These are phyloP conservation scores for Pampusana beccarii DNA, from an alignment of 2,113 vertebrate genomes.

Conservation along the genomic window DNA sequence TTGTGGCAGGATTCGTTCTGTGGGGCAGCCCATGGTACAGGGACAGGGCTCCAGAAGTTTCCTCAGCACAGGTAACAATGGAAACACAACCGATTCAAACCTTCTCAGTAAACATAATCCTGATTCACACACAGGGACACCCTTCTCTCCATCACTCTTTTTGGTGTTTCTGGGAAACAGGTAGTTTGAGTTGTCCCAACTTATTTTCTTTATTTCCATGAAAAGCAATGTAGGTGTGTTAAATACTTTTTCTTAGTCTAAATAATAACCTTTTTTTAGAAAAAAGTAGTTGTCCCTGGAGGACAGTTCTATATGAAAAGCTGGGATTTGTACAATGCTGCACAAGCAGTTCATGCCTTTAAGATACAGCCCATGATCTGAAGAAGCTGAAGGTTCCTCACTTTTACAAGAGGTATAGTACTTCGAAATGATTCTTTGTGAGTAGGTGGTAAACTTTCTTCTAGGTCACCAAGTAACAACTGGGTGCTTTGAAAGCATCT, in stretches of 20 bases:
- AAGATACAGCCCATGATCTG: not conserved
- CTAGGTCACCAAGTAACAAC: slow-evolving; percentile 35
- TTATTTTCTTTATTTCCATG: not conserved
- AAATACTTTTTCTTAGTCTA: not conserved
- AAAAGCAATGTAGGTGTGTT: not conserved
- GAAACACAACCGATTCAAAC: not conserved
- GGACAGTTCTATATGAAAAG: not conserved
- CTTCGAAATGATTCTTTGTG: slow-evolving; percentile 1
- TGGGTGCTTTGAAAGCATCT: slow-evolving; percentile 54
- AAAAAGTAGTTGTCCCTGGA: not conserved
- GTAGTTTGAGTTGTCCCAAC: not conserved
- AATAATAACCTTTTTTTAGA: not conserved
- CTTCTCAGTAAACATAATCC: not conserved
- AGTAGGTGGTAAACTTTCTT: slow-evolving; percentile 49
- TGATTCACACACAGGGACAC: not conserved
- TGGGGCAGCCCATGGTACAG: not conserved
- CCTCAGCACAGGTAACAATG: not conserved
- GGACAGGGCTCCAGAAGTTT: not conserved
- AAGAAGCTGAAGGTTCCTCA: not conserved
- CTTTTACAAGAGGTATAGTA: not conserved
- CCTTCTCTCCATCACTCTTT: not conserved
- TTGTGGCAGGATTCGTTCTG: not conserved
- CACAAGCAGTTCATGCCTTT: not conserved
- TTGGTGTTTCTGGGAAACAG: not conserved
- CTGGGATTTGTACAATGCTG: not conserved